Base-by-base conservation (phyloP, 1,140 invertebrate genomes). In the Drosophila pseudoobscura region DNA sequence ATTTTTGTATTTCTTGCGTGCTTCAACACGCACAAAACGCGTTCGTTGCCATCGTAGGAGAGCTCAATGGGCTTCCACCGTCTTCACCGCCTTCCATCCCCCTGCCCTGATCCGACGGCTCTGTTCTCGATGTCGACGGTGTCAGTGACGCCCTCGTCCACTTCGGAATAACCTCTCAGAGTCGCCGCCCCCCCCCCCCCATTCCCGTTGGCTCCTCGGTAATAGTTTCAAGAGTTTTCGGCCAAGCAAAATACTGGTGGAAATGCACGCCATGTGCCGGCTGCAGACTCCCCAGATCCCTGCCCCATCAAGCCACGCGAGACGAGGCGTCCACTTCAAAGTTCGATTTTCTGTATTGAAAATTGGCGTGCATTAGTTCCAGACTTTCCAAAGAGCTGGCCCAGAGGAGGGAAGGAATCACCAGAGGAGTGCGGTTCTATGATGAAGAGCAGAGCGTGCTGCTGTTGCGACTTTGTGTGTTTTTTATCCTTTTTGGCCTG, bases 281-380 rank as follows among this genome's bases (percentile, higher is more conserved):
- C 66, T 65, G 66, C 60, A 72, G 55, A 73, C 53, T 56, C 60
- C 47, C 43, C 43, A 24, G 41, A 9, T 6, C 45, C 39, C 51
- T 15, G 15, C 17, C n/a, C 51, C 51, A 29, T 29, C 29, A n/a
- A 58, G 26, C 60, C 31, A 39, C 20, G 59, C 39, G 62, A 11
- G 59, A 68, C 68, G 57, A 44, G 57, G 72, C 63, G 65, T 46
- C 76, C 80, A 76, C 80, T 84, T 85, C 66, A 84, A 85, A 80
- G 80, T 84, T 84, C 80, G 80, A 84, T 84, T 84, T 84, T 84
- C 75, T 84, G 66, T 80, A 85, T 84, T 84, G 62, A 85, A 85
- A 79, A 84, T 85, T 85, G 78, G 78, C 79, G 75, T 83, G 79
- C 70, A 83, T 78, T 78, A 82, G 51, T 78, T 82, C 61, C 63